Base-by-base conservation (phyloP, 2,888 invertebrate genomes). In the Tenthredo mesomela region DNA sequence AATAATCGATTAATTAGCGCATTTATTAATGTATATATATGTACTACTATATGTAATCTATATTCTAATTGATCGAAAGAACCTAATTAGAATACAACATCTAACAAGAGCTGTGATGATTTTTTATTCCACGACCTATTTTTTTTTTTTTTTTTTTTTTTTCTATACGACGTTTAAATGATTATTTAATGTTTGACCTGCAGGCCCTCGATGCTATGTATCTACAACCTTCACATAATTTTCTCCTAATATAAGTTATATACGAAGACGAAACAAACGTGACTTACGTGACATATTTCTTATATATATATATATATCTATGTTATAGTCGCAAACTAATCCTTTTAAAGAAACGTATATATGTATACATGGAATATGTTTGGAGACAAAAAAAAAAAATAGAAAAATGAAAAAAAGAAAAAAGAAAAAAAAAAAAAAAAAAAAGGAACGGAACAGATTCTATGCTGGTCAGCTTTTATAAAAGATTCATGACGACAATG, bases 191-290 rank as follows among this genome's bases (percentile, higher is more conserved):
- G 21, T 29, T 65, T 5, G 0, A 50, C 21, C 21, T 21, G 1
- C 29, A 33, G 1, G 58, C 10, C 61, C 25, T n/a, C n/a, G n/a
- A n/a, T 61, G 70, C 37, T 70, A 15, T 70, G 6, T 65, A 65
- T 33, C 33, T 33, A 33, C 5, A 33, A 12, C n/a, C n/a, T n/a
- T n/a, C n/a, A n/a, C 37, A 37, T 70, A 61, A 61, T 70, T 70
- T 37, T 33, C n/a, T 70, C 10, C 33, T 37, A 70, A 70, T 70
- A 37, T 70, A 37, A n/a, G n/a, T n/a, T 37, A 1, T 29, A 12
- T 15, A 4, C 67, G 29, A 70, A 37, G 70, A n/a, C 70, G 37
- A 70, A 70, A 70, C 70, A 70, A 70, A 70, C 70, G 70, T 70
- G 70, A 70, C 70, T 70, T 70, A 70, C 70, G 70, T 37, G 70